Evolutionary conservation across 2,113 vertebrate genomes (phyloP).

Genomic region (Oncorhynchus clarkii): DNA sequence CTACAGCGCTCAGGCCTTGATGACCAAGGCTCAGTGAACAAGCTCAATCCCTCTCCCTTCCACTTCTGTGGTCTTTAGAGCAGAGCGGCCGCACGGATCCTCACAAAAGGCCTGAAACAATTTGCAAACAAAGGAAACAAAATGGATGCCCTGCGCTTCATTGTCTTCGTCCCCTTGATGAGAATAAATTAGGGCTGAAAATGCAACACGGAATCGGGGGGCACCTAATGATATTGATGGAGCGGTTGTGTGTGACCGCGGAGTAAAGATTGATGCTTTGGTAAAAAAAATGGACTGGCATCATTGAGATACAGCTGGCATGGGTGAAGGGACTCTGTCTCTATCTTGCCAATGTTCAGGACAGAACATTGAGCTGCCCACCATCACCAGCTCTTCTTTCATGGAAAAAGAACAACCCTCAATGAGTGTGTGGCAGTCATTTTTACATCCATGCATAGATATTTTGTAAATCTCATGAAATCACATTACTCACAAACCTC

Average conservation of each 20-base stretch:
- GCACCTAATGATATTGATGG: slow-evolving; percentile 36
- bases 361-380: not conserved
- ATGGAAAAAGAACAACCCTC: not conserved
- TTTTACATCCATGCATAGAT: not conserved
- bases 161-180: slow-evolving; percentile 45
- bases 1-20: slow-evolving; percentile 21
- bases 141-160: slow-evolving; percentile 32
- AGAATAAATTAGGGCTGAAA: slow-evolving; percentile 49
- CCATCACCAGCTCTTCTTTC: not conserved
- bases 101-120: slow-evolving; percentile 36
- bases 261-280: not conserved
- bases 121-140: slow-evolving; percentile 31
- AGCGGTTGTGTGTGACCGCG: slow-evolving; percentile 12
- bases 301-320: not conserved
- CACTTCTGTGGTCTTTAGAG: slow-evolving; percentile 49
- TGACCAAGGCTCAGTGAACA: slow-evolving; percentile 60
- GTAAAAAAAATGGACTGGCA: not conserved
- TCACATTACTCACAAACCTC: too few species aligned
- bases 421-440: not conserved
- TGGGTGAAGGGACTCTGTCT: not conserved
- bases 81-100: slow-evolving; percentile 18
- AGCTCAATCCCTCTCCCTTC: slow-evolving; percentile 56
- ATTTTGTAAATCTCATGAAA: too few species aligned
- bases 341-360: not conserved
- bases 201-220: slow-evolving; percentile 39